Evolutionary conservation across 2,113 vertebrate genomes (phyloP).

Genomic region (Herpailurus yagouaroundi): DNA sequence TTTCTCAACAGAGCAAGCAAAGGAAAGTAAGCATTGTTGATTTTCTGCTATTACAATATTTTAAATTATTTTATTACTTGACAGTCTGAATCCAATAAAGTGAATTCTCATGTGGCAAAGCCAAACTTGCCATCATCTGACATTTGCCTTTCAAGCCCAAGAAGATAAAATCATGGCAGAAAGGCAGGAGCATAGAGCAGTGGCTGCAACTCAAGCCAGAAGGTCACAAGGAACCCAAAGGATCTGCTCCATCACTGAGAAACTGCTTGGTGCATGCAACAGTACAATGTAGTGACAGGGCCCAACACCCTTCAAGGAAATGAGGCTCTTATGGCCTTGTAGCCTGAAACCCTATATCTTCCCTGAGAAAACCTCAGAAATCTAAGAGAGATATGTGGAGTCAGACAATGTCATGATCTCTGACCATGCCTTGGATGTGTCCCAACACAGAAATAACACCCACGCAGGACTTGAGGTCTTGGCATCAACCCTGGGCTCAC

Average conservation of each 20-base stretch:
- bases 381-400: not conserved
- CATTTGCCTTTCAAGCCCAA: not conserved
- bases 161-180: not conserved
- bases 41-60: not conserved
- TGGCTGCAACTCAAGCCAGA: not conserved
- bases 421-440: no score
- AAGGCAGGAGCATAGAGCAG: not conserved
- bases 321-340: not conserved
- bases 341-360: not conserved
- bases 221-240: not conserved
- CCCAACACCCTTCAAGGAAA: not conserved
- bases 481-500: slow-evolving; percentile 85
- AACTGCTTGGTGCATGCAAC: not conserved
- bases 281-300: not conserved
- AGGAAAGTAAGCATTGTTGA: not conserved
- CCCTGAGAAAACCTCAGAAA: not conserved
- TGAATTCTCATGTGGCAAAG: slow-evolving; percentile 2
- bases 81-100: slow-evolving; percentile 38
- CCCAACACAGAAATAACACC: not conserved
- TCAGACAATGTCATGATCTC: not conserved
- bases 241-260: not conserved
- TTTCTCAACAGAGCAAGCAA: not conserved
- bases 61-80: not conserved
- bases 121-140: not conserved
- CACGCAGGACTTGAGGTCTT: not conserved